Base-by-base conservation (phyloP, 2,797 vertebrate genomes). In the Typhlichthys eigenmanni region DNA sequence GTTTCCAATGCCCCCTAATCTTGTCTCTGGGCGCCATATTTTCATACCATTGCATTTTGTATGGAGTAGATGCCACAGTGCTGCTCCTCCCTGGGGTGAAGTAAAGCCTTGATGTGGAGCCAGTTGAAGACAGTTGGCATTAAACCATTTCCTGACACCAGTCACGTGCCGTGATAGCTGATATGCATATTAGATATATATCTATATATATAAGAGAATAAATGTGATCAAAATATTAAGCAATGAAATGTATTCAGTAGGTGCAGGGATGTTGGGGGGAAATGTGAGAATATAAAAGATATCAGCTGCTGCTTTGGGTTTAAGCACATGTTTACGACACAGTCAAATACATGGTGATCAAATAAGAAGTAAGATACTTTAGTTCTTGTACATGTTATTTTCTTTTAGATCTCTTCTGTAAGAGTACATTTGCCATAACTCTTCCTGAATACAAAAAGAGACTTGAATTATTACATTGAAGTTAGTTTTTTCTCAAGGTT, bases 71-170 rank as follows among this genome's bases (percentile, higher is more conserved):
- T 53, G 60, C 10, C 2, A 13, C 53, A n/a, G 24, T 16, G 11
- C 32, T 34, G 62, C 62, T 38, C 9, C 71, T 52, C 47, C 45
- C 55, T 60, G 51, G 53, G 55, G 48, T 60, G 49, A 63, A 4
- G 16, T 7, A 4, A 53, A 17, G 8, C 38, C 60, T 58, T 49
- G 51, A 67, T 0, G 2, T 55, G 16, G 43, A 49, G 32, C 64
- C 47, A 64, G 45, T 4, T 49, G 16, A 45, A 69, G 65, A 61
- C 55, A 63, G 60, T 59, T 70, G 61, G 73, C 38, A 53, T 60
- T 24, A 43, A 62, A 12, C 46, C 34, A 50, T 29, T 64, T 62
- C 51, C 38, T 50, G 48, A 14, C 59, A 19, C 62, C 49, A 34
- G 58, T 60, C 60, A 9, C 11, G 50, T 29, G 14, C 47, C 50